These are phyloP conservation scores for Drosophila neonasuta DNA, from an alignment of 2,888 invertebrate genomes.

Conservation along the genomic window DNA sequence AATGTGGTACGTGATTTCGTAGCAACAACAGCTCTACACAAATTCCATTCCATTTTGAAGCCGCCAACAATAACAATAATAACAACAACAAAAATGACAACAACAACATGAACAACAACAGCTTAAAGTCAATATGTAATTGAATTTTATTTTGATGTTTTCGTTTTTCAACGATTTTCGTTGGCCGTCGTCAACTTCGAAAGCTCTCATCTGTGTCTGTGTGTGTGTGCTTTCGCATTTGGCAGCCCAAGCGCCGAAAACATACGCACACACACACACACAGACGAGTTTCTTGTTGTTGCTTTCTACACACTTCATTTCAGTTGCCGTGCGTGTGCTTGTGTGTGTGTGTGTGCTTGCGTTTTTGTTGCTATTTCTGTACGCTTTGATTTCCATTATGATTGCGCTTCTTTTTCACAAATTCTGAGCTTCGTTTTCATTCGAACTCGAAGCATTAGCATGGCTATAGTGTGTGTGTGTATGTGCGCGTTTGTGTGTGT, in stretches of 20 bases:
- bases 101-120: slow-evolving; percentile 20
- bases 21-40: slow-evolving; percentile 51
- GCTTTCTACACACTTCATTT: slow-evolving; percentile 55
- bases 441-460: slow-evolving; percentile 59
- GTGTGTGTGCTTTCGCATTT: slow-evolving; percentile 43
- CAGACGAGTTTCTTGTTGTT: slow-evolving; percentile 30
- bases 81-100: slow-evolving; percentile 26
- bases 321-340: slow-evolving; percentile 9
- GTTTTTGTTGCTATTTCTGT: slow-evolving; percentile 33
- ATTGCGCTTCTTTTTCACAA: slow-evolving; percentile 60
- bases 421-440: slow-evolving; percentile 59
- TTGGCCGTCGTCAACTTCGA: slow-evolving; percentile 54
- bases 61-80: slow-evolving; percentile 36
- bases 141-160: slow-evolving; percentile 56
- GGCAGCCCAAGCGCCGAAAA: slow-evolving; percentile 31
- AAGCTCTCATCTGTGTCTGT: slow-evolving; percentile 42
- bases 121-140: slow-evolving; percentile 54
- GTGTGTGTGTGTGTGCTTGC: slow-evolving; percentile 16
- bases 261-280: slow-evolving; percentile 1
- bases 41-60: slow-evolving; percentile 61
- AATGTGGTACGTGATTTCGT: slow-evolving; percentile 56
- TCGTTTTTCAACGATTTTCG: slow-evolving; percentile 62
- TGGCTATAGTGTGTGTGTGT: slow-evolving; percentile 20
- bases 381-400: slow-evolving; percentile 59
- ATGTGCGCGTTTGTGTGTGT: slow-evolving; percentile 1